phyloP scores from a whole-genome alignment of 2,797 vertebrate genomes.

The Mus spretus region DNA sequence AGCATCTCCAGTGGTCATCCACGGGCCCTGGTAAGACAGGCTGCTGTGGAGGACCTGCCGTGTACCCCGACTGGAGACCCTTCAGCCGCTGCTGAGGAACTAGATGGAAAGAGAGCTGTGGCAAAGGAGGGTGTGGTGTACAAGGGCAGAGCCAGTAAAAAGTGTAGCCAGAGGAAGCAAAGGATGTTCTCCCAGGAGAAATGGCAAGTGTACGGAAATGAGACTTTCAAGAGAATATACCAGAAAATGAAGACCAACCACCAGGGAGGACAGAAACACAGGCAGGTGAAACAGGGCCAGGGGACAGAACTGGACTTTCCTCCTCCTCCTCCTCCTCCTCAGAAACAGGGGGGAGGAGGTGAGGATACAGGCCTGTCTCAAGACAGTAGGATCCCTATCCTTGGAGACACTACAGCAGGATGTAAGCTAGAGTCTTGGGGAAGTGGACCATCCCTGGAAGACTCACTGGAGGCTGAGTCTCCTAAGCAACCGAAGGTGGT shows the following conservation, averaged over 20 bases:
- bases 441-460: neutral
- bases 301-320: neutral
- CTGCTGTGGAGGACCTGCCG: conserved; percentile 94
- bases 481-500: conserved; percentile 53
- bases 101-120: conserved; percentile 83
- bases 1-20: conserved; percentile 92
- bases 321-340: neutral
- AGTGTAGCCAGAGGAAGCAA: conserved; percentile 90
- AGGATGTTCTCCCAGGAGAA: conserved; percentile 97
- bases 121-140: conserved; percentile 84
- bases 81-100: conserved; percentile 85
- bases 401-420: neutral
- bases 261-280: conserved; percentile 87
- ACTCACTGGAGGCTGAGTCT: conserved; percentile 40
- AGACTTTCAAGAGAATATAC: conserved; percentile 96
- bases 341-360: conserved; percentile 42
- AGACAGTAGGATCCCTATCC: conserved; percentile 19
- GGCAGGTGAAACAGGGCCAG: conserved; percentile 9
- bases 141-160: conserved; percentile 89
- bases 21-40: conserved; percentile 95
- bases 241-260: conserved; percentile 88
- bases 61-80: conserved; percentile 84
- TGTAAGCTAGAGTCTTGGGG: neutral
- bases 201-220: conserved; percentile 97
- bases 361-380: conserved; percentile 24